These are phyloP conservation scores for Phrynosoma blainvillii DNA, from an alignment of 2,113 vertebrate species.

Conservation along the genomic window DNA sequence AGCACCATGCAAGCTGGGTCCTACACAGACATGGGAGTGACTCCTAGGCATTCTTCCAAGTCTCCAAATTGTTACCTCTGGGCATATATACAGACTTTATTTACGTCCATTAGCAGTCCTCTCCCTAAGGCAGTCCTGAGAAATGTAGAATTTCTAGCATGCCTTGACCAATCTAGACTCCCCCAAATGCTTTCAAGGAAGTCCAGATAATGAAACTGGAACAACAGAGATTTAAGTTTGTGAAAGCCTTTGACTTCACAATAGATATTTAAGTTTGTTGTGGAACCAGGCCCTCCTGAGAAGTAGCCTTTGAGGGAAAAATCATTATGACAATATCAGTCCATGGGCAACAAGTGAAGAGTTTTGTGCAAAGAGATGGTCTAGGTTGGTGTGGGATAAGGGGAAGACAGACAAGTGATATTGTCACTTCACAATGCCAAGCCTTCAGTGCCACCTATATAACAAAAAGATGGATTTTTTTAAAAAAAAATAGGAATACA, in stretches of 20 bases:
- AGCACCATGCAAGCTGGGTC: no score
- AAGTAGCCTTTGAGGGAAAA: neutral
- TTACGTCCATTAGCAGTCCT: neutral
- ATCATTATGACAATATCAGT: fast-evolving
- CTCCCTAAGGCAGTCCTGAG: neutral
- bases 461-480: no score
- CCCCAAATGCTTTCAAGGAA: neutral
- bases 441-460: constrained; percentile 27
- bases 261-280: neutral
- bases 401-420: neutral
- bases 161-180: neutral
- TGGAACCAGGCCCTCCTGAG: neutral
- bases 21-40: neutral
- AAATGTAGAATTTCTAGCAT: neutral
- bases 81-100: no score
- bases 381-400: neutral
- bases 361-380: constrained; percentile 29
- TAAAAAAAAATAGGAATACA: no score
- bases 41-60: neutral
- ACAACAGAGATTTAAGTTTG: neutral
- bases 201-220: neutral
- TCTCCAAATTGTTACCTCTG: neutral
- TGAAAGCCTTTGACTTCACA: neutral
- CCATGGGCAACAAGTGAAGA: constrained; percentile 19
- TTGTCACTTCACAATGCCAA: constrained; percentile 1